Conservation (phyloP, 2,113 vertebrate genomes). For the Cathartes aura region DNA sequence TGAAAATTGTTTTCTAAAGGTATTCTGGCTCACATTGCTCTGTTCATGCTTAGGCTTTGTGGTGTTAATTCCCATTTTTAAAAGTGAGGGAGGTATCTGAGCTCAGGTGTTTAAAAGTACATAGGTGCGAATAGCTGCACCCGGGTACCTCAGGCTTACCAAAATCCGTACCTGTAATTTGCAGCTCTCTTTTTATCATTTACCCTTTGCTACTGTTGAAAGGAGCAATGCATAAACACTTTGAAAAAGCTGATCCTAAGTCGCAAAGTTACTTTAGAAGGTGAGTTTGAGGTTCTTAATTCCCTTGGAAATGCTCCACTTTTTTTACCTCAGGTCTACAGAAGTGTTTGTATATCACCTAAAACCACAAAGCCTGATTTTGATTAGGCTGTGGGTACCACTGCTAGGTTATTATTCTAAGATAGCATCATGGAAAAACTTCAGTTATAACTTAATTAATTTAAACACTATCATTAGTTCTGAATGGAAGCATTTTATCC, state of each 20-base stretch:
- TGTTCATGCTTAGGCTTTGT: not conserved
- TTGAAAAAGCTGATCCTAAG: not conserved
- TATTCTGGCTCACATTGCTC: not conserved
- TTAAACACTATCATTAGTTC: constrained; percentile 25
- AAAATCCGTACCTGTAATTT: not conserved
- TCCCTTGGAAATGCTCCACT: not conserved
- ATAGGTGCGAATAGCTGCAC: not conserved
- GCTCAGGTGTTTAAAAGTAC: not conserved
- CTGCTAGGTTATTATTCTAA: constrained; percentile 38
- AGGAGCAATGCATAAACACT: not conserved
- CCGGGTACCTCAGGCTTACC: not conserved
- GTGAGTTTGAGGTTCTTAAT: not conserved
- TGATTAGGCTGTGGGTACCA: constrained; percentile 23
- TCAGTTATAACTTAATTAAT: constrained; percentile 55
- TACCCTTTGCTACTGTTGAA: not conserved
- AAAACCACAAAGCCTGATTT: constrained; percentile 52
- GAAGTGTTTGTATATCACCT: constrained; percentile 7
- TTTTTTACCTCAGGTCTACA: not conserved
- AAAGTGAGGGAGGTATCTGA: not conserved
- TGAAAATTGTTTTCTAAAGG: not conserved
- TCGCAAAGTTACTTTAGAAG: not conserved
- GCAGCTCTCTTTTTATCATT: not conserved
- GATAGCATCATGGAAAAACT: constrained; percentile 52
- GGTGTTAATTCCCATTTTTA: not conserved
- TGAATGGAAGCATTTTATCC: constrained; percentile 46